Evolutionary conservation across 2,113 vertebrate species (phyloP).

Genomic region (Gopherus flavomarginatus): DNA sequence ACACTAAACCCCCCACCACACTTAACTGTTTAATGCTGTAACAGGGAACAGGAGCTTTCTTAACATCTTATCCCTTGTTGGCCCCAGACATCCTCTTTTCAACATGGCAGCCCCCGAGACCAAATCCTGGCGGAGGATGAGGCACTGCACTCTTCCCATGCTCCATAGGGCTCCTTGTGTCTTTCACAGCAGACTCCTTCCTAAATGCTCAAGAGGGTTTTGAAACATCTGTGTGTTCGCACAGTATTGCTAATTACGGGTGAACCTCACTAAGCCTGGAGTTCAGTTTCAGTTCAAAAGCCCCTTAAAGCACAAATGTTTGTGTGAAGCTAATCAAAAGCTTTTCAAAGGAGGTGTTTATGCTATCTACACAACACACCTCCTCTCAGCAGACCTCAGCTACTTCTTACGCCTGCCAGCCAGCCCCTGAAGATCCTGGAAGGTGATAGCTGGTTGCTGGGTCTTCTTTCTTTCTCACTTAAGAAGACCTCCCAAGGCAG

Average conservation of each 20-base stretch:
- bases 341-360: not conserved
- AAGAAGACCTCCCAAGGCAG: not conserved
- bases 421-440: not conserved
- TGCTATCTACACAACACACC: fast-evolving
- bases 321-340: not conserved
- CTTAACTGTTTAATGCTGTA: not conserved
- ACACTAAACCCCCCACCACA: not conserved
- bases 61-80: not conserved
- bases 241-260: not conserved
- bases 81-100: not conserved
- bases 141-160: not conserved
- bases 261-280: not conserved
- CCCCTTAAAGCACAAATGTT: not conserved
- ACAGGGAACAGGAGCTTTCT: not conserved
- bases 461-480: not conserved
- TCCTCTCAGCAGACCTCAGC: not conserved
- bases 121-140: not conserved
- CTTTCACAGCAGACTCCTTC: not conserved
- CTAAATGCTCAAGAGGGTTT: not conserved
- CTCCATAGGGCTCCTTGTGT: not conserved
- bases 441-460: not conserved
- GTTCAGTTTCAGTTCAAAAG: not conserved
- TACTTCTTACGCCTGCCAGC: not conserved
- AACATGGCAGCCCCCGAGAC: not conserved
- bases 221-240: not conserved